These are phyloP conservation scores for Scophthalmus maximus DNA, from an alignment of 2,113 vertebrate genomes.

Conservation along the genomic window DNA sequence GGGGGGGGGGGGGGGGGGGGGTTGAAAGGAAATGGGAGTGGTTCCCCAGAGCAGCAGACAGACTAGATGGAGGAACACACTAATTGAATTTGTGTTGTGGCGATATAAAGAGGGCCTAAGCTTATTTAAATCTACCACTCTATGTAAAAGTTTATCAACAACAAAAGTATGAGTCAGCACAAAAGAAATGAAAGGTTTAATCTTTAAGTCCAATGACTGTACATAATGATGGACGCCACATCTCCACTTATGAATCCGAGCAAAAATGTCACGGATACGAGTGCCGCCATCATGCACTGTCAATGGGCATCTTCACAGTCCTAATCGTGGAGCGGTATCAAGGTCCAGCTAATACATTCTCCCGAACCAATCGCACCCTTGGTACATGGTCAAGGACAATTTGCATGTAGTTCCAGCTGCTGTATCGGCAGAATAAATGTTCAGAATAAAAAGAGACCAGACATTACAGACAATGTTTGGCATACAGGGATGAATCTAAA, in stretches of 20 bases:
- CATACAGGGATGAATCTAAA: background rate
- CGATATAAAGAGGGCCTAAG: background rate
- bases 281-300: no score
- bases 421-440: background rate
- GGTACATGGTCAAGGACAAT: background rate
- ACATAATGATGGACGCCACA: background rate
- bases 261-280: no score
- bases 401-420: background rate
- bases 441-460: background rate
- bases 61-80: constrained; percentile 37
- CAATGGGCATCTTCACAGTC: no score
- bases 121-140: constrained; percentile 1
- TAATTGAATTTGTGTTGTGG: constrained; percentile 39
- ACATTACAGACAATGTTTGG: background rate
- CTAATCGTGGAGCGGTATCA: no score
- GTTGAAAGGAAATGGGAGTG: constrained; percentile 5
- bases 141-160: background rate
- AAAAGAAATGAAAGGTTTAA: background rate
- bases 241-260: no score
- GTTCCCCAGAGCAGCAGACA: constrained; percentile 44
- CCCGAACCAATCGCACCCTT: no score
- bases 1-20: constrained; percentile 24
- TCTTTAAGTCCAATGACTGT: background rate
- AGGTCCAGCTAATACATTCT: no score
- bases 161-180: background rate